Conservation (phyloP, 92 coral and sea anemone species). For the Palythoa grandiflora region DNA sequence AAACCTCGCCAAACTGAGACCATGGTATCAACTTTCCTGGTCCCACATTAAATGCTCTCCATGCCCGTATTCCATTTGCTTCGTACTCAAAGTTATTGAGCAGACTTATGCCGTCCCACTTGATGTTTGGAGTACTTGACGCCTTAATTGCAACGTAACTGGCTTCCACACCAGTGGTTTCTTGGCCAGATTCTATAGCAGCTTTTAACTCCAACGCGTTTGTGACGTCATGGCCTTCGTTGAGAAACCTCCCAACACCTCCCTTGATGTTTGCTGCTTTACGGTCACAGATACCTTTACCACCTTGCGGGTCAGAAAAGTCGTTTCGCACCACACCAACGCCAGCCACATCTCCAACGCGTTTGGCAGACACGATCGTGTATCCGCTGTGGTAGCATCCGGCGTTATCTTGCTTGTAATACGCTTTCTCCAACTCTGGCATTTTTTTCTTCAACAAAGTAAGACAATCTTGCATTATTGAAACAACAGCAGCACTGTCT, state of each 20-base stretch:
- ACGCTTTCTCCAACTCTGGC: slow-evolving; percentile 53
- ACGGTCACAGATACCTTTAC: slow-evolving; percentile 66
- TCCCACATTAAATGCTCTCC: slow-evolving; percentile 46
- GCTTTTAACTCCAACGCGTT: slow-evolving; percentile 49
- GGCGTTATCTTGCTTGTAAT: slow-evolving; percentile 65
- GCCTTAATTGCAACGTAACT: slow-evolving; percentile 16
- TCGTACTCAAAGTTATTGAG: not conserved
- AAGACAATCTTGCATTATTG: slow-evolving; percentile 52
- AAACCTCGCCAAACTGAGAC: slow-evolving; percentile 36
- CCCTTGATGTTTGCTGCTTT: slow-evolving; percentile 30
- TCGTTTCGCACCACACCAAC: slow-evolving; percentile 54
- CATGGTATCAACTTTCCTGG: not conserved
- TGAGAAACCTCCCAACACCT: slow-evolving; percentile 10
- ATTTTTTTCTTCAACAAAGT: slow-evolving; percentile 39
- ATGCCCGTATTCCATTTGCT: slow-evolving; percentile 28
- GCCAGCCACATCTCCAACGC: slow-evolving; percentile 47
- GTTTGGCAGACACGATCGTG: slow-evolving; percentile 50
- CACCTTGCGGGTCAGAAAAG: slow-evolving; percentile 28
- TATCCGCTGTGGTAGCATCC: slow-evolving; percentile 69
- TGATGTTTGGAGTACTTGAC: slow-evolving; percentile 11
- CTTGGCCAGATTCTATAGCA: slow-evolving; percentile 50
- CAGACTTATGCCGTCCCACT: slow-evolving; percentile 42
- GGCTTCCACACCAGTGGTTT: slow-evolving; percentile 31
- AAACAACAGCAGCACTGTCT: slow-evolving; percentile 60
- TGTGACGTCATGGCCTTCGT: slow-evolving; percentile 31